Base-by-base conservation (phyloP, 2,113 vertebrate genomes). In the Syngnathoides biaculeatus region DNA sequence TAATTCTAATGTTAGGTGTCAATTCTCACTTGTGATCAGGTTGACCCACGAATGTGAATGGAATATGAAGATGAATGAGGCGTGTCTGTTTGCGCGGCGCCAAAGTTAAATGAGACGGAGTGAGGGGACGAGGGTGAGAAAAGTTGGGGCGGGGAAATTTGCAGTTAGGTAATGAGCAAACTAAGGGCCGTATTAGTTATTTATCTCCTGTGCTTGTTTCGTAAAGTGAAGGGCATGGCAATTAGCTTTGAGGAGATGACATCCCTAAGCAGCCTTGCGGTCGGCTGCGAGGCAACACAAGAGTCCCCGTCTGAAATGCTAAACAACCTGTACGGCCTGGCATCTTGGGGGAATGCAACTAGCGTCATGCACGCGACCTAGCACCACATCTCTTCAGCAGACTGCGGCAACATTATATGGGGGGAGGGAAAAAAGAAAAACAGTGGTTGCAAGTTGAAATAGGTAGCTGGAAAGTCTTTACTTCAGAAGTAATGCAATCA, bases 171-270 rank as follows among this genome's bases (percentile, higher is more conserved):
- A 90, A 90, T 88, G 88, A 90, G 88, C 67, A 26, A 79, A 87
- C 88, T 85, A 80, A 86, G 87, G 82, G 83, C 76, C 84, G 82
- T 80, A 86, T 90, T 84, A 87, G 84, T 87, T 89, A 86, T 89
- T 87, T 88, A 88, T 89, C 87, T 89, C 81, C 79, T 78, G 77
- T 26, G 74, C 83, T 87, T 85, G 83, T 90, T 90, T 86, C 76
- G 76, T 89, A 87, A 86, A 84, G 86, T 84, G 87, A 90, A 90
- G 89, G 88, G 88, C 85, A 89, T 71, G 75, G 84, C 86, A 90
- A 90, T 89, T 89, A 90, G 86, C 88, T 86, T 71, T 78, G 83
- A 87, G 88, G 75, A 86, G 86, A 77, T 82, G 86, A 86, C 84
- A 84, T 86, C 88, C 79, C 79, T 57, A 68, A 83, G 81, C 65